Evolutionary conservation across 2,113 vertebrate genomes (phyloP), one percentile per base, ranked within the genome.

Genomic region (Lepus europaeus): DNA sequence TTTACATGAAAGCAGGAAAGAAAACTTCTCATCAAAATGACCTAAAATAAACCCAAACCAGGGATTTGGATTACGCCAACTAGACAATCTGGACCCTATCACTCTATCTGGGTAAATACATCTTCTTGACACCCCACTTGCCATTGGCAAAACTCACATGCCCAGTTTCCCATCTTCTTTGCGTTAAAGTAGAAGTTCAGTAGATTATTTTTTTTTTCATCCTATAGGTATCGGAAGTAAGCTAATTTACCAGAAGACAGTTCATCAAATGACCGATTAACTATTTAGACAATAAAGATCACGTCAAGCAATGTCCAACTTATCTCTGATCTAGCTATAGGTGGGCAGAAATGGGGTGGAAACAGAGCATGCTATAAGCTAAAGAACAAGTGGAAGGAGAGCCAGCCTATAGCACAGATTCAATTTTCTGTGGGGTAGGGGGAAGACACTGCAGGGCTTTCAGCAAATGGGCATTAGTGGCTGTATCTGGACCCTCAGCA

Each of bases 331-430:
- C 49, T 9, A 25, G 9, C 36, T 59, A 16, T 1, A 36, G 23
- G 23, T n/a, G 7, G 39, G 12, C 16, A 19, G 3, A 49, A 2
- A 2, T 49, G 53, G 12, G 10, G 0, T 2, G 31, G 12, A 68
- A 77, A 79, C 9, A 91, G 36, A 83, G 31, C 8, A 11, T 3
- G 25, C 25, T 22, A 10, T 61, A 33, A 73, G 14, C 39, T 68
- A 61, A 80, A 53, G 31, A 49, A 36, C 59, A 82, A 9, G 33
- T 0, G 8, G n/a, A 51, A 33, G n/a, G 1, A 12, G 9, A 49
- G 9, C 39, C 22, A 92, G 23, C 9, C 33, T 7, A 49, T 9
- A 66, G 29, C 23, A 12, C 29, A 11, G 66, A 2, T 7, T 49
- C 17, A 63, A 8, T 8, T 6, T 1, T 4, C 70, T 6, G 49